These are phyloP conservation scores for Stomatorhinus walkeri DNA, from an alignment of 2,797 vertebrate genomes.

Conservation along the genomic window DNA sequence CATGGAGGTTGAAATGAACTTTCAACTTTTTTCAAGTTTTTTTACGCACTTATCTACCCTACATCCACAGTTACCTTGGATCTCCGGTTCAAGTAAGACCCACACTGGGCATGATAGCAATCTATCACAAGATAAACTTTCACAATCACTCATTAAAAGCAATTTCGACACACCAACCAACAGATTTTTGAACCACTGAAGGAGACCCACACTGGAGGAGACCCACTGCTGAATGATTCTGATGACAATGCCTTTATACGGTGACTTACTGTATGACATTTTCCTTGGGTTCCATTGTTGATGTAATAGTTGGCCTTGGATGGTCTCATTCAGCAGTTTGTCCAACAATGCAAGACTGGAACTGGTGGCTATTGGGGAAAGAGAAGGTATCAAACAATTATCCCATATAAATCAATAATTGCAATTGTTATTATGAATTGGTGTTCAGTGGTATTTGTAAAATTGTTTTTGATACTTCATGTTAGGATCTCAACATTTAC, in stretches of 20 bases:
- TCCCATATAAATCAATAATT: not conserved
- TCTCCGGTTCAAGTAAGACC: not conserved
- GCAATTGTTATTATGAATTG: not conserved
- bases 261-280: constrained; percentile 45
- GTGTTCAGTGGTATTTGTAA: not conserved
- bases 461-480: not conserved
- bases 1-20: not conserved
- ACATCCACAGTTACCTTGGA: not conserved
- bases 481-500: not conserved
- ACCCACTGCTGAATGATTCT: not conserved
- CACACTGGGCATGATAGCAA: not conserved
- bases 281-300: constrained; percentile 37
- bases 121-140: not conserved
- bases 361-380: constrained; percentile 27
- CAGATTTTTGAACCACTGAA: not conserved
- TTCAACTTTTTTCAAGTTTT: not conserved
- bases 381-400: not conserved
- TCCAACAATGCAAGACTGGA: constrained; percentile 42
- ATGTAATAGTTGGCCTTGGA: constrained; percentile 37
- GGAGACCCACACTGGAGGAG: not conserved
- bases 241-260: not conserved
- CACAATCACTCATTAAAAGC: not conserved
- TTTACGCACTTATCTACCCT: not conserved
- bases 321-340: constrained; percentile 40
- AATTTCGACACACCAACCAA: not conserved